Conservation (phyloP, 2,797 vertebrate genomes). For the Danio kyathit region DNA sequence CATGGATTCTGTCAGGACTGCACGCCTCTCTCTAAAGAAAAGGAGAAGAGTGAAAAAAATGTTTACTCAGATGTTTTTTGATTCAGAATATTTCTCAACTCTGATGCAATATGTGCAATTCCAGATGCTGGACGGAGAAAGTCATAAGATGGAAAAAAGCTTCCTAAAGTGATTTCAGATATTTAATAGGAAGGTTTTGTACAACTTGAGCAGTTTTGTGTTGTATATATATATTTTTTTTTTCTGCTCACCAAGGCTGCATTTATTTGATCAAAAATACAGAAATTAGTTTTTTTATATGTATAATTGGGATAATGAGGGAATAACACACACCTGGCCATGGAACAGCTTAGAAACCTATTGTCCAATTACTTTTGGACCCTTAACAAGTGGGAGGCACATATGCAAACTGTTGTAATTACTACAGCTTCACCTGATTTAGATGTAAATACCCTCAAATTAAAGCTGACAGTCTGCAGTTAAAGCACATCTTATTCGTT, state of each 20-base stretch:
- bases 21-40: conserved; percentile 2
- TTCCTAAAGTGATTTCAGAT: neutral
- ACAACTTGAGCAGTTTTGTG: neutral
- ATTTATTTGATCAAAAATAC: neutral
- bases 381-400: too few relatives aligned
- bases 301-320: too few relatives aligned
- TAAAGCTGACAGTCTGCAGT: too few relatives aligned
- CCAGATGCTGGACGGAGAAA: conserved; percentile 2
- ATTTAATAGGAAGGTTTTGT: neutral
- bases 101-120: conserved; percentile 26
- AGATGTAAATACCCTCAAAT: too few relatives aligned
- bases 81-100: conserved; percentile 14
- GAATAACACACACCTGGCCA: too few relatives aligned
- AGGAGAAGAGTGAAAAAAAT: neutral
- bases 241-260: neutral
- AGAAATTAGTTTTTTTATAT: neutral
- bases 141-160: neutral
- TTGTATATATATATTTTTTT: neutral
- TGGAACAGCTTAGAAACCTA: too few relatives aligned
- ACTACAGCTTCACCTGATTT: too few relatives aligned
- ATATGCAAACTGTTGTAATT: too few relatives aligned
- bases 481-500: too few relatives aligned
- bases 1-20: neutral
- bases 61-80: neutral
- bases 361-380: too few relatives aligned